phyloP scores from a whole-genome alignment of 2,113 vertebrate species.

The Bubo blakistoni region DNA sequence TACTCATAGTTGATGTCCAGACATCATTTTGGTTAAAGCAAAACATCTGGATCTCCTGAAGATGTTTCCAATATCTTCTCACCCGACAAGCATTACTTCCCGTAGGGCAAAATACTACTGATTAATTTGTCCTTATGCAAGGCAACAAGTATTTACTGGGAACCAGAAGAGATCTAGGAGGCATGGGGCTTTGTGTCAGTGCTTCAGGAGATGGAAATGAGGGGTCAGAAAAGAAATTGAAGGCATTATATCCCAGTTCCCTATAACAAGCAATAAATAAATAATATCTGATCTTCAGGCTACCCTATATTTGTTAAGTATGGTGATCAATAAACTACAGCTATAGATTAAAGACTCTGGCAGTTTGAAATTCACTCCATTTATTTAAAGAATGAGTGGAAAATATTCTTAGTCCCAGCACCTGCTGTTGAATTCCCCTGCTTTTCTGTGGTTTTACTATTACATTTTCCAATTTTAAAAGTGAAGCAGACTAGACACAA shows the following conservation, averaged over 20 bases:
- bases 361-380: background rate
- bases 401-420: conserved; percentile 14
- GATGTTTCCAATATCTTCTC: background rate
- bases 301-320: background rate
- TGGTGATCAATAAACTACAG: background rate
- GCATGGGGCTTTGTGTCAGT: background rate
- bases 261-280: background rate
- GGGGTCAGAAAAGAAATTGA: background rate
- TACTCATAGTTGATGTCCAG: background rate
- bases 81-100: background rate
- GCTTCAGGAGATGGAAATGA: background rate
- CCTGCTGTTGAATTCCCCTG: conserved; percentile 7
- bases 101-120: background rate
- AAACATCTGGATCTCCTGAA: background rate
- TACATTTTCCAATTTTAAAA: background rate
- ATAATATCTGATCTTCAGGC: background rate
- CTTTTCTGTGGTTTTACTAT: conserved; percentile 22
- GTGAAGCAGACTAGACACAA: background rate
- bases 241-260: background rate
- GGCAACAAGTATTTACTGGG: background rate
- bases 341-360: background rate
- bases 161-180: background rate
- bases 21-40: background rate
- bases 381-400: background rate
- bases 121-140: background rate